A percentile compares a stretch with the other conserved stretches of the same genome.
phyloP scores from a whole-genome alignment of 2,888 invertebrate species.

The Strigamia crassipes region DNA sequence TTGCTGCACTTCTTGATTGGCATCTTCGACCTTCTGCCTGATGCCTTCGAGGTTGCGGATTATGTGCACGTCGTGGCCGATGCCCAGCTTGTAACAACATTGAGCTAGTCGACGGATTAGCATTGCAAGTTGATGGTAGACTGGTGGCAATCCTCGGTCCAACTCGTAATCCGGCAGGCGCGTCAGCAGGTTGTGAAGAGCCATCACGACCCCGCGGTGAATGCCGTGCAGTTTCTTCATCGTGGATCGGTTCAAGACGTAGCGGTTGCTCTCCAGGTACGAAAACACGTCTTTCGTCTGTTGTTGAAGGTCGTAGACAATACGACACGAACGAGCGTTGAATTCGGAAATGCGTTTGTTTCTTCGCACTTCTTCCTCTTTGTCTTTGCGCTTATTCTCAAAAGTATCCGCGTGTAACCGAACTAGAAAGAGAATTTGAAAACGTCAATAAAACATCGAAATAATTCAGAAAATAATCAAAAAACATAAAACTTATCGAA shows the following conservation, averaged over 20 bases:
- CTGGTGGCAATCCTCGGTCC: conserved; percentile 44
- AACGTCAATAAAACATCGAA: too few relatives aligned
- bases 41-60: conserved; percentile 45
- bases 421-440: too few relatives aligned
- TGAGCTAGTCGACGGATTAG: conserved; percentile 43
- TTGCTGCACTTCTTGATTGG: not conserved
- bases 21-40: conserved; percentile 41
- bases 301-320: conserved; percentile 45
- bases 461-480: too few relatives aligned
- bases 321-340: conserved; percentile 41
- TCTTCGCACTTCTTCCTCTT: conserved; percentile 41
- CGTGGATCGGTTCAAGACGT: not conserved
- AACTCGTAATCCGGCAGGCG: conserved; percentile 44
- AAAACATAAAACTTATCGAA: too few relatives aligned
- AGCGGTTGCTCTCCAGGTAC: not conserved
- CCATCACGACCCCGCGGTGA: conserved; percentile 38
- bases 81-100: conserved; percentile 2
- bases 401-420: conserved; percentile 11
- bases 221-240: conserved; percentile 44
- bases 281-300: conserved; percentile 39
- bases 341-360: conserved; percentile 37
- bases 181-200: conserved; percentile 41
- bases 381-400: not conserved
- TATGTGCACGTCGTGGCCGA: conserved; percentile 43
- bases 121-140: conserved; percentile 45